These are phyloP conservation scores for Latrodectus hesperus DNA, from an alignment of 2,888 invertebrate genomes.

Conservation along the genomic window DNA sequence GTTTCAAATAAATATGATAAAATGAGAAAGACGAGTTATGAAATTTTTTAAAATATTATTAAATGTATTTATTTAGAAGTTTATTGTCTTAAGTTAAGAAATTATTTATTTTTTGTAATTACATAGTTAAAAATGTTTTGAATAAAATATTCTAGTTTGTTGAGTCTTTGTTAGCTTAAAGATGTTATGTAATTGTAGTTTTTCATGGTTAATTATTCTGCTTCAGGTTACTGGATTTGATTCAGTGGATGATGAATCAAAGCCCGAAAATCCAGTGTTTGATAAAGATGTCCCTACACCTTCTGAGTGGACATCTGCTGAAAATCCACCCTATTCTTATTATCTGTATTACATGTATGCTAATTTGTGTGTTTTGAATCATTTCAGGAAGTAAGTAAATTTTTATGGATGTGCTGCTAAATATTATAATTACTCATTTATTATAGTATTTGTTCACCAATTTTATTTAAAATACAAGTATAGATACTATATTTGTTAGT, in stretches of 20 bases:
- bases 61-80: too few relatives aligned
- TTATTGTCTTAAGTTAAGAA: neutral
- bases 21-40: too few relatives aligned
- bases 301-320: constrained; percentile 87
- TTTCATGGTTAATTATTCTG: neutral
- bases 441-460: neutral
- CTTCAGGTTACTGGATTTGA: constrained; percentile 95
- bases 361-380: constrained; percentile 95
- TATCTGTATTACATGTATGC: constrained; percentile 99
- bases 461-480: neutral
- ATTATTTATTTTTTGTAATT: neutral
- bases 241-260: constrained; percentile 99
- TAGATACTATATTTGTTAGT: too few relatives aligned
- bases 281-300: constrained; percentile 85
- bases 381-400: constrained; percentile 86
- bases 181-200: too few relatives aligned
- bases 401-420: neutral
- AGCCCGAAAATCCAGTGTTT: constrained; percentile 94
- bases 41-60: too few relatives aligned
- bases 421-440: neutral
- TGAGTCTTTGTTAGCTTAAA: too few relatives aligned
- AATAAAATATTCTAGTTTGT: neutral
- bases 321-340: constrained; percentile 98
- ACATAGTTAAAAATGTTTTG: neutral
- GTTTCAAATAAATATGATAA: too few relatives aligned